Evolutionary conservation across 53 echinoderm and acorn worm genomes (phyloP).

Genomic region (Hippasteria phrygiana): DNA sequence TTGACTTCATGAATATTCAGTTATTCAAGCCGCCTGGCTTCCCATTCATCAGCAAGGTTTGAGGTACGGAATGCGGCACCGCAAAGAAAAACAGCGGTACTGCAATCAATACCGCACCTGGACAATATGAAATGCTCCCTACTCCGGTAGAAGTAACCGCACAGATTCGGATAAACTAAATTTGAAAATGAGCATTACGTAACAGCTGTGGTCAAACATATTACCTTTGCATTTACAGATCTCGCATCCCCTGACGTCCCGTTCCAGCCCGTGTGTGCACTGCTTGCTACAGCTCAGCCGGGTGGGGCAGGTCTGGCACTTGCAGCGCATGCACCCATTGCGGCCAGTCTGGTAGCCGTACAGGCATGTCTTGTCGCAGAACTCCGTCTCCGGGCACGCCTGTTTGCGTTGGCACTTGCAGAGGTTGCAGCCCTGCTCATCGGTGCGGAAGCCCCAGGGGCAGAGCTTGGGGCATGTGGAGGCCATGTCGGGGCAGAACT

Average conservation of each 20-base stretch:
- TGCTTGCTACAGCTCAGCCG: conserved; percentile 78
- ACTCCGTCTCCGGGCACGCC: conserved; percentile 78
- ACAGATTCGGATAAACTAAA: too few relatives aligned
- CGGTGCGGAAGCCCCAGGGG: conserved; percentile 78
- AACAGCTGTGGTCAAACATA: background rate
- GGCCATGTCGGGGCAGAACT: conserved; percentile 61
- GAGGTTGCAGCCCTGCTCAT: conserved; percentile 71
- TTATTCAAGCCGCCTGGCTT: too few relatives aligned
- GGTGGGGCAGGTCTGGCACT: conserved; percentile 83
- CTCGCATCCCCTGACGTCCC: conserved; percentile 91
- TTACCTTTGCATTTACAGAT: conserved; percentile 98
- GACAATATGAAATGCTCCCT: too few relatives aligned
- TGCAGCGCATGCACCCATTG: conserved; percentile 82
- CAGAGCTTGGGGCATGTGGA: conserved; percentile 67
- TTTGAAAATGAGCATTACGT: too few relatives aligned
- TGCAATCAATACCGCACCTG: too few relatives aligned
- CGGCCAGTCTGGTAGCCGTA: conserved; percentile 87
- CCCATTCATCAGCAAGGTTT: too few relatives aligned
- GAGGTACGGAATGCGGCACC: too few relatives aligned
- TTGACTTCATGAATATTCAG: too few relatives aligned
- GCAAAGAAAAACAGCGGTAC: too few relatives aligned
- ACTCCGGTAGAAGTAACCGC: too few relatives aligned
- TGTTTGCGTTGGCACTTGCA: conserved; percentile 84
- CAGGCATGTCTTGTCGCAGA: conserved; percentile 87
- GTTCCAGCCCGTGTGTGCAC: conserved; percentile 89